Conservation (phyloP, 1,140 invertebrate species). For the Polypedilum vanderplanki region DNA sequence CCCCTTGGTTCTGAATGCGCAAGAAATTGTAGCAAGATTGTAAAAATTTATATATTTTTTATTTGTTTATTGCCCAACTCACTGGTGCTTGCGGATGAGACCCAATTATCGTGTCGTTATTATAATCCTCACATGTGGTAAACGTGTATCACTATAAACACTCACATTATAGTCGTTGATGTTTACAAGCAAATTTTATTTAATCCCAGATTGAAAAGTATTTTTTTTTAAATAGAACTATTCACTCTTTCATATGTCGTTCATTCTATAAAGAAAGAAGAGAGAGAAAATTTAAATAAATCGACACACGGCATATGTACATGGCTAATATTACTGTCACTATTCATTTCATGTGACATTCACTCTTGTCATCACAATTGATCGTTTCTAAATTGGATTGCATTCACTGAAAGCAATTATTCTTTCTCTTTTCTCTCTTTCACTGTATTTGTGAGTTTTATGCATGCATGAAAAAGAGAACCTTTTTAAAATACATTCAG, state of each 20-base stretch:
- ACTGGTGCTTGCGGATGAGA: background rate
- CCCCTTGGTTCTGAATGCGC: background rate
- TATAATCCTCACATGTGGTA: constrained; percentile 16
- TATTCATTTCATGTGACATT: constrained; percentile 12
- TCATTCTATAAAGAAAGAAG: background rate
- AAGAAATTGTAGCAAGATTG: background rate
- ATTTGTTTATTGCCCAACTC: background rate
- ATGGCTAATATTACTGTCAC: constrained; percentile 15
- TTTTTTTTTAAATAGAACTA: background rate
- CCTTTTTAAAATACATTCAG: background rate
- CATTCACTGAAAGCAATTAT: background rate
- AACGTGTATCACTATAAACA: background rate
- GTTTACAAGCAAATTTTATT: constrained; percentile 23
- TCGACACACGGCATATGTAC: constrained; percentile 19
- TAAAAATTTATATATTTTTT: background rate
- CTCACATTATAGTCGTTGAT: background rate
- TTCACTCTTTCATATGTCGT: background rate
- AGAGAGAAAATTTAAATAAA: constrained; percentile 19
- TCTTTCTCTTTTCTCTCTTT: background rate
- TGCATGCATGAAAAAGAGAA: background rate
- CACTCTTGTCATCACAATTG: constrained; percentile 15
- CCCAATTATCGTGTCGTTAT: constrained; percentile 24
- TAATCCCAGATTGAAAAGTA: constrained; percentile 1
- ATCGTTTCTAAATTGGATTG: constrained; percentile 13
- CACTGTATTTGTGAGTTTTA: background rate